Percentiles rank a stretch among this genome's conserved stretches.
These are phyloP conservation scores for Actenoides lindsayi DNA, from an alignment of 2,113 vertebrate genomes.

Conservation along the genomic window DNA sequence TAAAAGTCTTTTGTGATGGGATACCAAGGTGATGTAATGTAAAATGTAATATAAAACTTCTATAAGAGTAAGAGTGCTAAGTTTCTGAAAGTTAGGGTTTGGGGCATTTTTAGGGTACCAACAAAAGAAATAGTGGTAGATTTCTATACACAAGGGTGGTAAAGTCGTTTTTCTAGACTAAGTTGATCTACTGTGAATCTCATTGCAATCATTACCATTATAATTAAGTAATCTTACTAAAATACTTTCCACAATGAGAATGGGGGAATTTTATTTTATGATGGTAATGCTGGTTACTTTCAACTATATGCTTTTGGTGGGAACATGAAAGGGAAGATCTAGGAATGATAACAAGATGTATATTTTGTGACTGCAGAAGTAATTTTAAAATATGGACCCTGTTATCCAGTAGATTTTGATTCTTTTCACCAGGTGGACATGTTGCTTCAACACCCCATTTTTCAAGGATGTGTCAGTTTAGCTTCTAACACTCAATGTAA, in stretches of 20 bases:
- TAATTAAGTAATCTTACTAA: background rate
- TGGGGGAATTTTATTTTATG: background rate
- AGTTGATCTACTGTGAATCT: background rate
- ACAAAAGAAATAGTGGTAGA: background rate
- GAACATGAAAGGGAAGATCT: background rate
- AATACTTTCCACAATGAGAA: background rate
- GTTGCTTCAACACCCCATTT: background rate
- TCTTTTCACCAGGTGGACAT: background rate
- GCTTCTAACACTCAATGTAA: background rate
- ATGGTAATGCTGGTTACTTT: background rate
- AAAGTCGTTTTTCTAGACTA: background rate
- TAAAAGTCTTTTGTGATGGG: background rate
- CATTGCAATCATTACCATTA: background rate
- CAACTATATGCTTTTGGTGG: background rate
- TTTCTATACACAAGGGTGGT: background rate
- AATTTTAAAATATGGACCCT: background rate
- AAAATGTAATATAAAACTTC: background rate
- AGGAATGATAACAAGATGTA: background rate
- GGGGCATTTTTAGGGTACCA: background rate
- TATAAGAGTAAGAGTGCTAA: background rate
- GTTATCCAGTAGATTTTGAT: background rate
- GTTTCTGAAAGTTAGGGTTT: background rate
- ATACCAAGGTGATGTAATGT: background rate
- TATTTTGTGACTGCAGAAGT: background rate
- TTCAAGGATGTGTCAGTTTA: background rate